Evolutionary conservation across 2,797 vertebrate species (phyloP).

Genomic region (Malacoraja senta): DNA sequence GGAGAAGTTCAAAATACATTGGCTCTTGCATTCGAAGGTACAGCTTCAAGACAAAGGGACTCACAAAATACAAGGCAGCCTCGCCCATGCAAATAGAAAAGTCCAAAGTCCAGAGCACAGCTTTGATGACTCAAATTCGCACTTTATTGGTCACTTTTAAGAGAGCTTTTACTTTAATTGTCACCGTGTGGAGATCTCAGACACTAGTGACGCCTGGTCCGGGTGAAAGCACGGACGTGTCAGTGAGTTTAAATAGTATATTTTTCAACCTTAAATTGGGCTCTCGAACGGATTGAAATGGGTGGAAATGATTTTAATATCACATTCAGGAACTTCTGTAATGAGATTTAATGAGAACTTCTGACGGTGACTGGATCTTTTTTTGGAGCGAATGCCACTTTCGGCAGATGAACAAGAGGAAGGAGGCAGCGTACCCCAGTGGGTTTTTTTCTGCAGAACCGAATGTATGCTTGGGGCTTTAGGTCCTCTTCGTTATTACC

Average conservation of each 20-base stretch:
- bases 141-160: background rate
- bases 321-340: background rate
- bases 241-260: background rate
- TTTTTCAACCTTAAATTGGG: no score
- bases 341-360: background rate
- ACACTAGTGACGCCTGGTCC: no score
- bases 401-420: background rate
- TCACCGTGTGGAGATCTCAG: background rate
- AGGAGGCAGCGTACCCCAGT: background rate
- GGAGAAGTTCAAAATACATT: conserved; percentile 28
- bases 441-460: background rate
- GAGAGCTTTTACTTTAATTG: background rate
- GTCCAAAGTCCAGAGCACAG: background rate
- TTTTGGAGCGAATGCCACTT: background rate
- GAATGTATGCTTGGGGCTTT: background rate
- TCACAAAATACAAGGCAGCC: background rate
- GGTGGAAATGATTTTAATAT: background rate
- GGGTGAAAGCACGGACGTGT: background rate
- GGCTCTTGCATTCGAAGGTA: conserved; percentile 22
- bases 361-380: background rate
- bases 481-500: background rate
- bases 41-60: conserved; percentile 26
- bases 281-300: background rate
- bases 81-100: background rate
- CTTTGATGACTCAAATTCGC: background rate